Evolutionary conservation across 2,888 invertebrate species (phyloP).

Genomic region (Limenitis camilla): DNA sequence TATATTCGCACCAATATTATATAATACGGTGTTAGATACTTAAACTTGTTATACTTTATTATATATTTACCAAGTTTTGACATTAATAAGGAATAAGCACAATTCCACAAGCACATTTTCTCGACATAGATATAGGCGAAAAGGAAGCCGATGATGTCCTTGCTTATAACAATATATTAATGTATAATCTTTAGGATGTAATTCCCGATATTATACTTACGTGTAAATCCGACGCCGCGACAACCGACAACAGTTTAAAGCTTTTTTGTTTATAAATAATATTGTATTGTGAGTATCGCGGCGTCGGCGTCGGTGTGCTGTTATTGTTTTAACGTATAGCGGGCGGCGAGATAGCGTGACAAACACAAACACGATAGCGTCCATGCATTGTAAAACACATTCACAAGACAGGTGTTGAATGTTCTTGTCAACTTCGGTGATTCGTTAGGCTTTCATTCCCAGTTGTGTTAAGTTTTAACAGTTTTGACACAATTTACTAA

Average conservation of each 20-base stretch:
- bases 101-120: too few species aligned
- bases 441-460: slow-evolving; percentile 67
- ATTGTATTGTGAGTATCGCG: slow-evolving; percentile 8
- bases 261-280: not conserved
- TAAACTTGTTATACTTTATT: too few species aligned
- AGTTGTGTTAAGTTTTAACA: slow-evolving; percentile 53
- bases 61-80: too few species aligned
- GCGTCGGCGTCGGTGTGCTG: slow-evolving; percentile 10
- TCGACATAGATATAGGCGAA: too few species aligned
- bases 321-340: slow-evolving; percentile 26
- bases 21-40: too few species aligned
- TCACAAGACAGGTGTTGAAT: slow-evolving; percentile 50
- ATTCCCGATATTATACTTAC: slow-evolving; percentile 12
- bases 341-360: slow-evolving; percentile 42
- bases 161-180: not conserved
- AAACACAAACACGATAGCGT: slow-evolving; percentile 59
- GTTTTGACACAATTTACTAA: slow-evolving; percentile 45
- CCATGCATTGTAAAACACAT: slow-evolving; percentile 65
- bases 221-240: slow-evolving; percentile 11
- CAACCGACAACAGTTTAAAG: not conserved
- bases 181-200: not conserved
- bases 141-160: too few species aligned
- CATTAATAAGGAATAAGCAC: too few species aligned
- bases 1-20: too few species aligned
- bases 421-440: slow-evolving; percentile 52